Percentiles rank a stretch among this genome's conserved stretches.
These are phyloP conservation scores for Callimorpha dominula DNA, from an alignment of 2,888 invertebrate genomes.

Conservation along the genomic window DNA sequence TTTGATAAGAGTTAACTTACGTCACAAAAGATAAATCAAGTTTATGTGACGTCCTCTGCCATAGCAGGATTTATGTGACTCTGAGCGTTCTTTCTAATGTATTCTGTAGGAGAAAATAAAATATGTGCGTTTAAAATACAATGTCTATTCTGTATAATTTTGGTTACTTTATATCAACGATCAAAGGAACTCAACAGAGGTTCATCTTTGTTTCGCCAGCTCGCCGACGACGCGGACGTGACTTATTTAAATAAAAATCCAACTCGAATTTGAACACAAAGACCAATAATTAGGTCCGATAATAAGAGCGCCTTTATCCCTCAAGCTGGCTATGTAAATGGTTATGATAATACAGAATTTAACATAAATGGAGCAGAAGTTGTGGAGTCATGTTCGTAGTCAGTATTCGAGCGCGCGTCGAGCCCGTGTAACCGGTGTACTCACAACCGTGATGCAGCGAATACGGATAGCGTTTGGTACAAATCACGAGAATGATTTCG, in stretches of 20 bases:
- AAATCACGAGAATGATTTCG: conserved; percentile 29
- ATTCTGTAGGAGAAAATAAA: conserved; percentile 66
- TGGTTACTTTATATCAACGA: conserved; percentile 18
- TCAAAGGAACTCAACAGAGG: conserved; percentile 34
- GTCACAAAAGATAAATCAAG: conserved; percentile 83
- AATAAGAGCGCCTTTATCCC: conserved; percentile 76
- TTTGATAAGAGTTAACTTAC: conserved; percentile 78
- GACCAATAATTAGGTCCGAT: conserved; percentile 83
- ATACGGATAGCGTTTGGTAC: conserved; percentile 44
- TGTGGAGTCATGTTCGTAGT: conserved; percentile 78
- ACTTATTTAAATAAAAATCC: conserved; percentile 77
- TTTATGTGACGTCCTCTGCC: conserved; percentile 83
- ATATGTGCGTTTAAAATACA: conserved; percentile 55
- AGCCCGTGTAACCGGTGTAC: conserved; percentile 67
- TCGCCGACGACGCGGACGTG: conserved; percentile 66
- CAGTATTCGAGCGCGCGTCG: conserved; percentile 68
- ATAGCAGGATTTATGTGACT: conserved; percentile 79
- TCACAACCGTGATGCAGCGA: conserved; percentile 74
- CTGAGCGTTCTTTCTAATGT: conserved; percentile 69
- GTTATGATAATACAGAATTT: conserved; percentile 81
- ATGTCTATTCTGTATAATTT: conserved; percentile 40
- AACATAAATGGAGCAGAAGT: conserved; percentile 81
- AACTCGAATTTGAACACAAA: conserved; percentile 80
- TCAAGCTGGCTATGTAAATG: conserved; percentile 80
- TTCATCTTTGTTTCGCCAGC: conserved; percentile 58